Conservation (phyloP, 2,888 invertebrate genomes). For the Plebejus argus region DNA sequence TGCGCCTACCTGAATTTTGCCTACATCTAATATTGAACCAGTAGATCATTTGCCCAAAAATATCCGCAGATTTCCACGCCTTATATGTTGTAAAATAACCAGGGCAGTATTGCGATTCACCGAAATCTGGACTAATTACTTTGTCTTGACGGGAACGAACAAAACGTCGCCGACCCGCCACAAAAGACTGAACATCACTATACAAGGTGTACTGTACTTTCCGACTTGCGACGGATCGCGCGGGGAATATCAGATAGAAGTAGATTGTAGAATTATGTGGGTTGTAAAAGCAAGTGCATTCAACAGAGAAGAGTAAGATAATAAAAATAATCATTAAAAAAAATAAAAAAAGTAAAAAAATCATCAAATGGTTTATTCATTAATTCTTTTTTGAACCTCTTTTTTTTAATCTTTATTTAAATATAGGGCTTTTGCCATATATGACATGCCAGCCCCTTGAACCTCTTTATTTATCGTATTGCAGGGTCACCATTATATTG, state of each 20-base stretch:
- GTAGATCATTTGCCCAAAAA: not conserved
- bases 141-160: not conserved
- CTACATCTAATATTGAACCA: too few relatives aligned
- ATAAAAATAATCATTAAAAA: too few relatives aligned
- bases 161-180: not conserved
- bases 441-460: too few relatives aligned
- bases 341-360: too few relatives aligned
- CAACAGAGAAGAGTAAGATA: too few relatives aligned
- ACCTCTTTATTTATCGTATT: too few relatives aligned
- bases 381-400: too few relatives aligned
- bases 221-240: not conserved
- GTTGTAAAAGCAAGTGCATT: not conserved
- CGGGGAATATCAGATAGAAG: not conserved
- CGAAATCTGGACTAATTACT: conserved; percentile 21
- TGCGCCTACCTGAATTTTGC: too few relatives aligned
- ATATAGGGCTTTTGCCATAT: too few relatives aligned
- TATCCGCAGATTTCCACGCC: not conserved
- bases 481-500: too few relatives aligned
- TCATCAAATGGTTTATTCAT: too few relatives aligned
- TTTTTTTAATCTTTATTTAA: too few relatives aligned
- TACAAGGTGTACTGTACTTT: not conserved
- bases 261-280: not conserved
- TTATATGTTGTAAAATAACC: not conserved
- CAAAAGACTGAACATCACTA: conserved; percentile 31
- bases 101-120: not conserved